Percentiles rank a stretch among this genome's conserved stretches.
Conservation (phyloP, 2,797 vertebrate genomes). For the Aulostomus chinensis region DNA sequence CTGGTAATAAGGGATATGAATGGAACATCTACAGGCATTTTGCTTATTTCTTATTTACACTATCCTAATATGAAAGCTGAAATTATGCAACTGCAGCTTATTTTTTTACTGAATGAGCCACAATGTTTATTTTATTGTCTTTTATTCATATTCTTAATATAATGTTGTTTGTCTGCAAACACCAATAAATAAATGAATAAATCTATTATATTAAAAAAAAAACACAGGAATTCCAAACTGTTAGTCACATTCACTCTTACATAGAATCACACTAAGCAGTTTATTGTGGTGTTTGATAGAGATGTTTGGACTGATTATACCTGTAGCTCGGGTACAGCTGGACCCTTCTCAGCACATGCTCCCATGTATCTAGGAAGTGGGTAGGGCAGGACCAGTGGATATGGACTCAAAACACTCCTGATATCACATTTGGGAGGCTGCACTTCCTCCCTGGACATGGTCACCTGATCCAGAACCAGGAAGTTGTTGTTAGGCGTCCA, state of each 20-base stretch:
- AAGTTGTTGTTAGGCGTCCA: slow-evolving; percentile 97
- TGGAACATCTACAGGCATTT: slow-evolving; percentile 52
- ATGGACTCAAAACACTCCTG: slow-evolving; percentile 88
- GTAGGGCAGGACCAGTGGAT: slow-evolving; percentile 92
- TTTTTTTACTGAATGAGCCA: too few relatives aligned
- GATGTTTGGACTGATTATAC: too few relatives aligned
- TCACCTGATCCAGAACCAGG: slow-evolving; percentile 91
- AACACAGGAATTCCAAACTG: too few relatives aligned
- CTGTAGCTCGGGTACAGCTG: slow-evolving; percentile 92
- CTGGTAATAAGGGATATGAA: slow-evolving; percentile 24
- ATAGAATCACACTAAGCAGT: too few relatives aligned
- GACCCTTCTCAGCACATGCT: slow-evolving; percentile 88
- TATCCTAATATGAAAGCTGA: slow-evolving; percentile 51
- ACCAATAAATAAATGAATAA: too few relatives aligned
- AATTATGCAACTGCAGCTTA: too few relatives aligned
- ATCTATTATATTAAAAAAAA: too few relatives aligned
- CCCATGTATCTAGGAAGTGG: slow-evolving; percentile 91
- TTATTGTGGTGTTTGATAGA: too few relatives aligned
- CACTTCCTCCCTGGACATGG: slow-evolving; percentile 86
- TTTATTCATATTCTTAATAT: too few relatives aligned
- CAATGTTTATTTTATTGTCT: too few relatives aligned
- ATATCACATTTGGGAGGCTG: slow-evolving; percentile 84
- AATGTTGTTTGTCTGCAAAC: too few relatives aligned
- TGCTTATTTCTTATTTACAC: slow-evolving; percentile 51
- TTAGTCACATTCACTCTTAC: too few relatives aligned